These are phyloP conservation scores for Amblyjoppa fuscipennis DNA, from an alignment of 2,888 invertebrate genomes.

Conservation along the genomic window DNA sequence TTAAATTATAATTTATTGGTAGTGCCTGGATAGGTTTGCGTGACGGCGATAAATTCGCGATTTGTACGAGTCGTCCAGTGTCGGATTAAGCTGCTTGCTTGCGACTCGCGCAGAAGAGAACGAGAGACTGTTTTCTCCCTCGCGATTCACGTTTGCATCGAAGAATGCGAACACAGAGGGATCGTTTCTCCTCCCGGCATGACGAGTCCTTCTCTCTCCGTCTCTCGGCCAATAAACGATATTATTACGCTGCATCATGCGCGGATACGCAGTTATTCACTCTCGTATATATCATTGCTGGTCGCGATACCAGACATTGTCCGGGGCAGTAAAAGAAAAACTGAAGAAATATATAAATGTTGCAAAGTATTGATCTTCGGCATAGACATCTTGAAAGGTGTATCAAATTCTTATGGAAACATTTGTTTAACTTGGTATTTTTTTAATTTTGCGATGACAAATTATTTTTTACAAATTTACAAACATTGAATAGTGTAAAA, in stretches of 20 bases:
- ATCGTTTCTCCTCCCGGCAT: not conserved
- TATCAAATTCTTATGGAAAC: not conserved
- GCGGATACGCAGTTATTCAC: not conserved
- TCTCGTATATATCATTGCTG: not conserved
- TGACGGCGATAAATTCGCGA: constrained; percentile 73
- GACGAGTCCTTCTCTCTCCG: constrained; percentile 11
- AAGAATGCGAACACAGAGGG: constrained; percentile 44
- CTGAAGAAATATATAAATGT: not conserved
- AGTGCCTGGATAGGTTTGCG: constrained; percentile 59
- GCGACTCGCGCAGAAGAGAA: not conserved
- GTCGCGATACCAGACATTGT: constrained; percentile 12
- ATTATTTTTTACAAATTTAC: not conserved
- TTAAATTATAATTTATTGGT: constrained; percentile 72
- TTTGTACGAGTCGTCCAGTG: constrained; percentile 71
- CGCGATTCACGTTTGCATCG: constrained; percentile 16
- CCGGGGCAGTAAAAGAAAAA: not conserved
- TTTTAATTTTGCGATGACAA: not conserved
- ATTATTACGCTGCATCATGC: constrained; percentile 56
- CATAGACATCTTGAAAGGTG: not conserved
- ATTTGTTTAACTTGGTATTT: not conserved
- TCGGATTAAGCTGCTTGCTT: constrained; percentile 63
- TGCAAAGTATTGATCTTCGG: not conserved
- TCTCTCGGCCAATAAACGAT: constrained; percentile 54
- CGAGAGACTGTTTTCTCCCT: constrained; percentile 37
- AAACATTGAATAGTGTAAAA: no score